Base-by-base conservation (phyloP, 2,113 vertebrate species). In the Rana temporaria region DNA sequence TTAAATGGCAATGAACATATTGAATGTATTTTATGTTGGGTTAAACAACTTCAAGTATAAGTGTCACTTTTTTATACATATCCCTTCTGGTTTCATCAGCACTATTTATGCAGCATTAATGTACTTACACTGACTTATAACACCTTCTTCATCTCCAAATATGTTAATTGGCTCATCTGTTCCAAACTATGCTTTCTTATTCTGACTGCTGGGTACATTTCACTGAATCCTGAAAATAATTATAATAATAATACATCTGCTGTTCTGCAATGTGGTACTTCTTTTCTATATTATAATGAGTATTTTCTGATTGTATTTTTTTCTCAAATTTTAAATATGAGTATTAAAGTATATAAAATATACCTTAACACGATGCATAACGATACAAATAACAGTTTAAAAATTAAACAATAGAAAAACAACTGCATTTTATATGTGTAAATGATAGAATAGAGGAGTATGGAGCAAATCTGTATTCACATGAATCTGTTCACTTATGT, bases 1-100 rank as follows among this genome's bases (percentile, higher is more conserved):
- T 62, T n/a, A 42, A 42, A 75, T 75, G 32, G 57, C 71, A 62
- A 22, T 42, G 72, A 75, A 62, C 72, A 75, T 62, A 75, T 62
- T 75, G 72, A 57, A 75, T 59, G 18, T 34, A 74, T 42, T 74
- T 30, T 15, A 19, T 62, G 55, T 75, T 34, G 60, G 72, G 56
- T 75, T 75, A 75, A 75, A 62, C 72, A 75, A 60, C 0, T 22
- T 60, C 32, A 17, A 38, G 32, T 62, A 75, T n/a, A 75, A 22
- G 30, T 60, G 18, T 60, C 19, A 22, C 42, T 24, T n/a, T n/a
- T 62, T 75, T 15, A 42, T 42, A 15, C 32, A 14, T 38, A 62
- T 59, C 6, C 72, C 56, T 60, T 75, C 72, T 62, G 72, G 42
- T 75, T 75, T 4, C 56, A 62, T 62, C 32, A 75, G 56, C 56